Percentiles rank a stretch among this genome's conserved stretches.
phyloP scores from a whole-genome alignment of 1,140 invertebrate species.

The Temnothorax nylanderi region DNA sequence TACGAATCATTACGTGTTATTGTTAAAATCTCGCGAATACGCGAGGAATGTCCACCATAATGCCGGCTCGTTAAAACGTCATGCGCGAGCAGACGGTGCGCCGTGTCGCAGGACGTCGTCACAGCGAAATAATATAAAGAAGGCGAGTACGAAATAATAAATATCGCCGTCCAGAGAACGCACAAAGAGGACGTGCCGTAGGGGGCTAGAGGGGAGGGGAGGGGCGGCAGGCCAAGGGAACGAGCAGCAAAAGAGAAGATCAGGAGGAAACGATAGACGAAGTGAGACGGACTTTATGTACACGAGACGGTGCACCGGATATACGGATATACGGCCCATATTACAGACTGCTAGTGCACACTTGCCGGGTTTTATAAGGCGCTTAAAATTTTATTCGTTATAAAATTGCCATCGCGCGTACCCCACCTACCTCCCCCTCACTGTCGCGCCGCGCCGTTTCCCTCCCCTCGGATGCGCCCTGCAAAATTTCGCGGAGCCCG shows the following conservation, averaged over 20 bases:
- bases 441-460: constrained; percentile 15
- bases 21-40: constrained; percentile 17
- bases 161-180: constrained; percentile 37
- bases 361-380: constrained; percentile 80
- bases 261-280: constrained; percentile 12
- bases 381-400: constrained; percentile 82
- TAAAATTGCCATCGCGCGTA: constrained; percentile 74
- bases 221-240: background rate
- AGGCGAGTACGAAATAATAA: constrained; percentile 42
- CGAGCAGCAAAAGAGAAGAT: constrained; percentile 15
- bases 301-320: constrained; percentile 69
- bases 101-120: constrained; percentile 22
- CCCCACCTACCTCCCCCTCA: background rate
- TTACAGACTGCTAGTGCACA: constrained; percentile 80
- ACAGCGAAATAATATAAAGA: constrained; percentile 49
- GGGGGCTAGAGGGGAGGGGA: background rate
- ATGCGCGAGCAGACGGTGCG: background rate
- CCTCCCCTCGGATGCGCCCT: constrained; percentile 9
- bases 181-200: constrained; percentile 14
- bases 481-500: constrained; percentile 53
- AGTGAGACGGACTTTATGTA: constrained; percentile 69
- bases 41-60: background rate
- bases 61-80: constrained; percentile 32
- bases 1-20: background rate
- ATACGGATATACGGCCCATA: constrained; percentile 78